Evolutionary conservation across 1,140 invertebrate species (phyloP), one percentile per base, ranked within the genome.

Genomic region (Batillaria attramentaria): DNA sequence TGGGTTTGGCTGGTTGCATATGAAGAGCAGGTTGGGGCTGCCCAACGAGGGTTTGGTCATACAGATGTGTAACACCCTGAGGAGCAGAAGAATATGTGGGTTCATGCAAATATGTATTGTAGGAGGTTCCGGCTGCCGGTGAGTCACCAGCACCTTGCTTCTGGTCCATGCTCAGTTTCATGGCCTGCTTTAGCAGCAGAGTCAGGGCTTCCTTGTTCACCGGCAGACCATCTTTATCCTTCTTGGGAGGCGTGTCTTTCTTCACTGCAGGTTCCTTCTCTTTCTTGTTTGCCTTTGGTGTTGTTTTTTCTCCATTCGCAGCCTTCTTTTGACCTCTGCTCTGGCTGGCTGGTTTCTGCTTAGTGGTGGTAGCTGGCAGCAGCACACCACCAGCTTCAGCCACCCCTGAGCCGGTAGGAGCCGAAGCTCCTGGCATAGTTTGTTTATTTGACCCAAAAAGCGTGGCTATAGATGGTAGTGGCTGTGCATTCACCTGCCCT

Each of bases 381-480:
- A 33, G 16, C 20, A 18, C 10, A 35, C 46, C 3, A 3, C 31
- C 35, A 41, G 0, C 33, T 20, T 16, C 39, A 5, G 42, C 41
- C 31, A 20, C 41, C n/a, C 16, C 10, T n/a, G 54, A 60, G 8
- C 42, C 4, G 33, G 8, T 33, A 54, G 54, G 18, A 41, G 41
- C 39, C 24, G 68, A n/a, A 16, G 39, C 37, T 13, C 24, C 68
- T 10, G 43, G 43, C 54, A n/a, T 2, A 8, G 72, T 1, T 20
- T n/a, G 43, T 33, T 28, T 31, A 73, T 73, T 73, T 6, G 72
- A 16, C 33, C 31, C 16, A 60, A 75, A 75, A 0, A 75, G 37
- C 8, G 73, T 57, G 13, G 73, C 50, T 24, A 75, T 39, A 6
- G 73, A 62, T 37, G 73, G 73, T 35, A 75, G 46, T 57, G 72